Evolutionary conservation across 2,113 vertebrate species (phyloP).

Genomic region (Deroptyus accipitrinus): DNA sequence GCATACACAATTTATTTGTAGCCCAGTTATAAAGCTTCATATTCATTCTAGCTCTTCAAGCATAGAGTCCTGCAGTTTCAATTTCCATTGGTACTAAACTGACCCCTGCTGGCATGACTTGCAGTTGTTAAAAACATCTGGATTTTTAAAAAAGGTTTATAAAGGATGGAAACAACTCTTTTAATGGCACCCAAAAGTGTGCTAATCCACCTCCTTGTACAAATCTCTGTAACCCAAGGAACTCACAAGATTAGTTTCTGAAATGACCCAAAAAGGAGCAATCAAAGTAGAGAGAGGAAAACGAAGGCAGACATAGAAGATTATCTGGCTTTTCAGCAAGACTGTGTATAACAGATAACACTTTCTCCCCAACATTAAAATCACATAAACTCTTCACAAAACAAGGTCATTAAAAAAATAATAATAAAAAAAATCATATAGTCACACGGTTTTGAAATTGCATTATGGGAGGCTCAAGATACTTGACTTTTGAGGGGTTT

Average conservation of each 20-base stretch:
- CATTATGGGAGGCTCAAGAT: background rate
- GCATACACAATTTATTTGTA: background rate
- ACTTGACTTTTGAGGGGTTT: background rate
- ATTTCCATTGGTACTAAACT: constrained; percentile 49
- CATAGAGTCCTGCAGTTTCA: background rate
- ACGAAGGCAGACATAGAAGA: background rate
- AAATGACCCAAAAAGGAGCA: background rate
- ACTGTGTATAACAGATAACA: background rate
- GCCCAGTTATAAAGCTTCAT: background rate
- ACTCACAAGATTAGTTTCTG: background rate
- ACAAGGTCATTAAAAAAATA: background rate
- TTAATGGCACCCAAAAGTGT: background rate
- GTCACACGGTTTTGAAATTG: background rate
- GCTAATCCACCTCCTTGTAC: background rate
- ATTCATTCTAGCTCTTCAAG: background rate
- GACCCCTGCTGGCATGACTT: constrained; percentile 56
- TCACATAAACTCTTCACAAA: background rate
- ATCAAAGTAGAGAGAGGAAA: background rate
- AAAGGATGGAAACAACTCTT: background rate
- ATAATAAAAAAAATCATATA: background rate
- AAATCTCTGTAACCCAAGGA: background rate
- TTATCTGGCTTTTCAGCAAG: background rate
- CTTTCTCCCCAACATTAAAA: background rate
- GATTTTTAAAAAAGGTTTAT: background rate
- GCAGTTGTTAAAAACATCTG: constrained; percentile 11